Base-by-base conservation (phyloP, 2,797 vertebrate species). In the Etheostoma perlongum region DNA sequence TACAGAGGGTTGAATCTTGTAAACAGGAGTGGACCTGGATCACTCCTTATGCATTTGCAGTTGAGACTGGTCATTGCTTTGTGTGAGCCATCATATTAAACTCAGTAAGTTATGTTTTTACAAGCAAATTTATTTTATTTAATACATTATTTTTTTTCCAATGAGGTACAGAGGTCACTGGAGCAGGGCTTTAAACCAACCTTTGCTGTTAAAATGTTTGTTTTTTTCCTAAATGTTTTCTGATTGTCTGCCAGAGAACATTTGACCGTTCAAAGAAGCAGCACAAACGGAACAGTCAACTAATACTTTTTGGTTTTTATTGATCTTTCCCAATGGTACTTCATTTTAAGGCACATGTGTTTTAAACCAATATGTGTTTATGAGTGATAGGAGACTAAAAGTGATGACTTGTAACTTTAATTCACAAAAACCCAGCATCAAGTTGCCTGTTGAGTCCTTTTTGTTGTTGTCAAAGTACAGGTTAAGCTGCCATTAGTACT, bases 341-440 rank as follows among this genome's bases (percentile, higher is more conserved):
- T 75, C 4, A 18, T 79, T 89, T 74, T 52, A 72, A 74, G 51
- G 78, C 84, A 73, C 63, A 52, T 76, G 75, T 67, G 64, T 77
- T 83, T 78, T 60, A 73, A 62, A 52, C 69, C 47, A 36, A 76
- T 27, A 73, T 58, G 55, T 72, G 75, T 76, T 49, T 5, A 72
- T 13, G 62, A 55, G 51, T 78, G 74, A 77, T 67, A 30, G 54
- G 55, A 69, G 52, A 74, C 27, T 66, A 66, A 54, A 40, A 66
- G 36, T 40, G 0, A 23, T 52, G 36, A 78, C 18, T 47, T 18
- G 63, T 74, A 36, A 70, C 85, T 85, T 83, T 58, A 70, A 77
- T 64, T 86, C 73, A 83, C 68, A 79, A 74, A 40, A 85, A 47
- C 76, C 74, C 79, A 78, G 76, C 79, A 72, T 82, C 61, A 21